These are phyloP conservation scores for Phrynocephalus versicolor DNA, from an alignment of 2,113 vertebrate species.

Conservation along the genomic window DNA sequence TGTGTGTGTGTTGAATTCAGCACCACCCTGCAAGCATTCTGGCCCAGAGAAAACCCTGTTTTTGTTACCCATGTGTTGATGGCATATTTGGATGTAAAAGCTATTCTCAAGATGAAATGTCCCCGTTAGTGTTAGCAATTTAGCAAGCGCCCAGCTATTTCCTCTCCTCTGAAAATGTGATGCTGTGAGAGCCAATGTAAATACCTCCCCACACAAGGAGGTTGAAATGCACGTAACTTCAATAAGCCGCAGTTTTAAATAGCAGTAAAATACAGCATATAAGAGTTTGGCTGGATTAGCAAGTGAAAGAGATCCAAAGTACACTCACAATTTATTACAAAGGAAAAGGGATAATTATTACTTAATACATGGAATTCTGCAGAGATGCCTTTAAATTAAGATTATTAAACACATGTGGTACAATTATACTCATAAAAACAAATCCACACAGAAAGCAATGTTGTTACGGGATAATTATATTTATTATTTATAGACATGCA, in stretches of 20 bases:
- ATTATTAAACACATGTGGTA: constrained; percentile 48
- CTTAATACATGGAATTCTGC: constrained; percentile 54
- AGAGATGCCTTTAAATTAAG: constrained; percentile 44
- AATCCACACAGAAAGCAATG: background rate
- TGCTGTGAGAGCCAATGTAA: constrained; percentile 69
- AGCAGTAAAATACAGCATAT: constrained; percentile 55
- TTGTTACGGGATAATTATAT: constrained; percentile 30
- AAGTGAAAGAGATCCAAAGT: constrained; percentile 41
- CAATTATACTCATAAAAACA: constrained; percentile 44
- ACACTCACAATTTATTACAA: constrained; percentile 50
- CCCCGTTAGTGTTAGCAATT: constrained; percentile 65
- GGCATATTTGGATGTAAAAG: constrained; percentile 62
- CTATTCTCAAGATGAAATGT: constrained; percentile 68
- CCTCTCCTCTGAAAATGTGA: constrained; percentile 52
- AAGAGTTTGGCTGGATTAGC: constrained; percentile 57
- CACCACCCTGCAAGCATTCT: constrained; percentile 46
- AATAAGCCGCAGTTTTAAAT: constrained; percentile 39
- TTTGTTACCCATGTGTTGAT: constrained; percentile 56
- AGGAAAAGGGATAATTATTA: constrained; percentile 48
- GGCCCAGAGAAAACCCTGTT: constrained; percentile 53
- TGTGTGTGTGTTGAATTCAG: constrained; percentile 30
- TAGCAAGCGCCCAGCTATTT: constrained; percentile 69
- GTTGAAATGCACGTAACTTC: constrained; percentile 55
- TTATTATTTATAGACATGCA: constrained; percentile 15
- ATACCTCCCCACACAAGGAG: constrained; percentile 51